Base-by-base conservation (phyloP, 2,113 vertebrate species). In the Petaurus breviceps region DNA sequence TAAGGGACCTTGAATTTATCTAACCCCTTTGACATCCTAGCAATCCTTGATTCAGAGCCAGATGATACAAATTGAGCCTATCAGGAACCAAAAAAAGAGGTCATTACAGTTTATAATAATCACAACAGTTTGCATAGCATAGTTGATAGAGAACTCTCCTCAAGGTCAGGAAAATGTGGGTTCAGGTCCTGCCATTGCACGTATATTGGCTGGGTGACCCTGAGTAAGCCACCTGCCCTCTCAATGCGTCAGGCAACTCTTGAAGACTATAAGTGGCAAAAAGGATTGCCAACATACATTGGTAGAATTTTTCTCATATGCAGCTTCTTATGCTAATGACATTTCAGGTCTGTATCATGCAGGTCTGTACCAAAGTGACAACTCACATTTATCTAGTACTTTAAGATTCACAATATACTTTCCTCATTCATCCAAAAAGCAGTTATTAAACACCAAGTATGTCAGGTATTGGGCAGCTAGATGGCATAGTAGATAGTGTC, bases 1-100 rank as follows among this genome's bases (percentile, higher is more conserved):
- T 54, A 92, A 25, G 89, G 53, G 51, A n/a, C 31, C 2, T 77
- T n/a, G 37, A 19, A n/a, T 77, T n/a, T n/a, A 52, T 92, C 28
- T 46, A 46, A 23, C 51, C 47, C 43, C 92, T 94, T 93, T 55
- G 91, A 93, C 95, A 47, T 53, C 50, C 89, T 93, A 93, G 91
- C 95, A 93, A 92, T 52, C 91, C 47, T 96, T 94, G 53, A 54
- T 95, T 95, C 51, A 92, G 92, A 95, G 93, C 96, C 46, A 46
- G 93, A 0, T 90, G 91, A 92, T 2, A 89, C 10, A 4, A 51
- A 90, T 37, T 5, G 37, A 43, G 55, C 61, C 51, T 23, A 43
- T 84, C 68, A 43, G 68, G 6, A 84, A 23, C n/a, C 31, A n/a
- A 77, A 77, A 77, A 77, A 77, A 77, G 37, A n/a, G 37, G 68